Evolutionary conservation across 1,140 invertebrate genomes (phyloP).

Genomic region (Scaptomyza pallida): DNA sequence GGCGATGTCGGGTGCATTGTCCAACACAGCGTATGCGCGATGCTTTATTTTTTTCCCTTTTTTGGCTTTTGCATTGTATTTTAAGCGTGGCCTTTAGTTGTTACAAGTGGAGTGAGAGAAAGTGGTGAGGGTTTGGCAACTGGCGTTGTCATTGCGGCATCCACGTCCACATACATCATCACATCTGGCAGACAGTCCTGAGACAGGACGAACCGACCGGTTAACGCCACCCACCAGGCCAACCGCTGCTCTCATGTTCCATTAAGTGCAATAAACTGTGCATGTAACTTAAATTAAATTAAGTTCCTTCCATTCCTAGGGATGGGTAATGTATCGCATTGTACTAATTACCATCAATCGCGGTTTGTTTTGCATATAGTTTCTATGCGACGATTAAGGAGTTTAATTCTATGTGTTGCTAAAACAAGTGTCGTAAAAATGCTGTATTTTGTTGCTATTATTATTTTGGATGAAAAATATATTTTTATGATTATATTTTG

Average conservation of each 20-base stretch:
- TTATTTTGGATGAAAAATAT: too few species aligned
- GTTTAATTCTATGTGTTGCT: too few species aligned
- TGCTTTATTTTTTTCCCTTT: conserved; percentile 50
- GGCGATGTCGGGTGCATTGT: conserved; percentile 23
- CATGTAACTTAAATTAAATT: conserved; percentile 57
- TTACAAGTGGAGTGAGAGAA: neutral
- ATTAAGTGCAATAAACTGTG: conserved; percentile 81
- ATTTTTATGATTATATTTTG: too few species aligned
- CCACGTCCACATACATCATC: conserved; percentile 67
- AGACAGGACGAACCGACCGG: conserved; percentile 51
- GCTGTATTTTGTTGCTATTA: too few species aligned
- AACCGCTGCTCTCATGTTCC: conserved; percentile 44
- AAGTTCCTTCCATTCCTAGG: conserved; percentile 19
- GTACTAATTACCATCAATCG: conserved; percentile 1
- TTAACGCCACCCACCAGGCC: conserved; percentile 5
- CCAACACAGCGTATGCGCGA: conserved; percentile 61
- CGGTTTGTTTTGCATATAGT: neutral
- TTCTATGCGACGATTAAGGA: too few species aligned
- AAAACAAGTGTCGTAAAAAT: too few species aligned
- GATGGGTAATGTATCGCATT: conserved; percentile 19
- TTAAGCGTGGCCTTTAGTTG: conserved; percentile 43
- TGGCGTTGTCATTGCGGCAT: conserved; percentile 51
- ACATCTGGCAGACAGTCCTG: conserved; percentile 64
- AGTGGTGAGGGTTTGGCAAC: conserved; percentile 41
- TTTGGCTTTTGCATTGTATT: conserved; percentile 54